Percentiles rank a stretch among this genome's conserved stretches.
These are phyloP conservation scores for Microtus californicus DNA, from an alignment of 2,797 vertebrate genomes.

Conservation along the genomic window DNA sequence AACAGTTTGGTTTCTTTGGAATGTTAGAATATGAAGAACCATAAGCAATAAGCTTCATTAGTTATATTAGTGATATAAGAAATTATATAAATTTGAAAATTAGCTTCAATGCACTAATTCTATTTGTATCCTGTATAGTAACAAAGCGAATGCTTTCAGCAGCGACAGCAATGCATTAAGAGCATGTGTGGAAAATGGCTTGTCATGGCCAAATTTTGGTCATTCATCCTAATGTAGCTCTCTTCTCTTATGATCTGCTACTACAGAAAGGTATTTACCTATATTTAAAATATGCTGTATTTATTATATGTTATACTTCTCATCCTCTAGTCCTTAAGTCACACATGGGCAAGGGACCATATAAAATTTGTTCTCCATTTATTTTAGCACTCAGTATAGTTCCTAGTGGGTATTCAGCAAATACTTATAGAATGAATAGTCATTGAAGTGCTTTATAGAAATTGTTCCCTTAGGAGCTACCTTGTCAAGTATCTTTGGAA, in stretches of 20 bases:
- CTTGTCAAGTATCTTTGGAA: neutral
- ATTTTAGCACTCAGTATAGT: neutral
- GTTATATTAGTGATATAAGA: neutral
- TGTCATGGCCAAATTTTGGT: neutral
- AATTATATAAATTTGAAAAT: conserved; percentile 25
- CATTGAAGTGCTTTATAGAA: conserved; percentile 25
- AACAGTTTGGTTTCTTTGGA: neutral
- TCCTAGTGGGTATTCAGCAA: conserved; percentile 41
- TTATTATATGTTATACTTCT: conserved; percentile 21
- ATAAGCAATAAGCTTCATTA: conserved; percentile 13
- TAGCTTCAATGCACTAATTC: conserved; percentile 18
- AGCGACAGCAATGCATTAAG: neutral
- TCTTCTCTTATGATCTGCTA: conserved; percentile 1
- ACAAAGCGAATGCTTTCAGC: neutral
- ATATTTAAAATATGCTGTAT: conserved; percentile 13
- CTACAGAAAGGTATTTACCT: conserved; percentile 18
- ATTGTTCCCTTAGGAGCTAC: neutral
- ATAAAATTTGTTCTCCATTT: neutral
- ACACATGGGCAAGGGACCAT: neutral
- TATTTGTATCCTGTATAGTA: neutral
- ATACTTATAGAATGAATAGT: conserved; percentile 14
- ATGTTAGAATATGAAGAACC: neutral
- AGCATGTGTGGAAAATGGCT: neutral
- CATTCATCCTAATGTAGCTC: neutral
- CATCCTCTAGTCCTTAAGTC: neutral